Evolutionary conservation across 2,113 vertebrate genomes (phyloP).

Genomic region (Lucifuga dentata): DNA sequence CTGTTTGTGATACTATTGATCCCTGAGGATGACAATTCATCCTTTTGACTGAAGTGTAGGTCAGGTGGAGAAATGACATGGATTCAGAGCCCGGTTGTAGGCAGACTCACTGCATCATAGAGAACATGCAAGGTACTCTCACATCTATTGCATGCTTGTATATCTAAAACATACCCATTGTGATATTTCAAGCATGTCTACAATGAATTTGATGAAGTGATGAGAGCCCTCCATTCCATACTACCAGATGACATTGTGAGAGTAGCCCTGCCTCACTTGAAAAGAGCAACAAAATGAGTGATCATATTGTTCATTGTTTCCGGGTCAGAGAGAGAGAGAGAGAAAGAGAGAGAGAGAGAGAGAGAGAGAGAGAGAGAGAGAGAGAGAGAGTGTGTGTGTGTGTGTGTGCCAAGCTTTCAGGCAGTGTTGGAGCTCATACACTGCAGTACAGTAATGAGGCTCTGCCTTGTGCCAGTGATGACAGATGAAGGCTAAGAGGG

Average conservation of each 20-base stretch:
- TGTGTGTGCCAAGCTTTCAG: conserved; percentile 40
- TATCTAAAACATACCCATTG: no score
- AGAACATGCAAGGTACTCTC: not conserved
- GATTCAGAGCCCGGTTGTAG: not conserved
- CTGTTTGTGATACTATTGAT: conserved; percentile 35
- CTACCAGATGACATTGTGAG: no score
- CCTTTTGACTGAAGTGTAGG: not conserved
- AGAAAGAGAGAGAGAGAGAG: no score
- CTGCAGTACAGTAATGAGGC: conserved; percentile 22
- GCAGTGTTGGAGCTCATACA: conserved; percentile 25
- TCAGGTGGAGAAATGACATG: conserved; percentile 19
- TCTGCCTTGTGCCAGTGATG: conserved; percentile 56
- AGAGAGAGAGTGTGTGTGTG: no score
- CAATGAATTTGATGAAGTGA: no score
- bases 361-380: no score
- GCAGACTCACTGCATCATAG: not conserved
- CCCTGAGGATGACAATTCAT: conserved; percentile 27
- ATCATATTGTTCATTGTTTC: conserved; percentile 40
- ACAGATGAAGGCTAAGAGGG: conserved; percentile 72
- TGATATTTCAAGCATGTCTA: no score
- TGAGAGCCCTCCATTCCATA: no score
- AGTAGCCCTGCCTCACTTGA: conserved; percentile 1
- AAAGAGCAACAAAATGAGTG: conserved; percentile 21
- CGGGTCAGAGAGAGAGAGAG: no score
- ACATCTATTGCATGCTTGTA: not conserved